A percentile compares a stretch with the other conserved stretches of the same genome.
phyloP scores from a whole-genome alignment of 2,888 invertebrate genomes.

The Synergus gifuensis region DNA sequence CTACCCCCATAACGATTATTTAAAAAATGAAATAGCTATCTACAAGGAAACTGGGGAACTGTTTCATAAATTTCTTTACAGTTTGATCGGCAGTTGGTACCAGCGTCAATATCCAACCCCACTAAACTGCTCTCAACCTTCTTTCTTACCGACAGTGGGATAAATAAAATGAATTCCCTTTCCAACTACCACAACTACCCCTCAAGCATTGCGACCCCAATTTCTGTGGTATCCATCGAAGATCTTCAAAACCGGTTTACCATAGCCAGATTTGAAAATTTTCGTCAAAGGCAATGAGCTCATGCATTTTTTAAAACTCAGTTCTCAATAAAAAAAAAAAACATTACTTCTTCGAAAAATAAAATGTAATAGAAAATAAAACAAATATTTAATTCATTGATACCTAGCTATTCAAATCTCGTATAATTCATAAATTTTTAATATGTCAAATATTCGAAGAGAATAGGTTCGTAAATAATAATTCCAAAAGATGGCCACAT shows the following conservation, averaged over 20 bases:
- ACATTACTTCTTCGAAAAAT: neutral
- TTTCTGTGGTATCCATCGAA: neutral
- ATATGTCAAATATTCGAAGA: neutral
- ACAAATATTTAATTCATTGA: neutral
- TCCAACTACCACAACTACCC: neutral
- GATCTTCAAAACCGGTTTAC: neutral
- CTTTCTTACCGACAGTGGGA: slow-evolving; percentile 1
- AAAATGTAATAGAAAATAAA: neutral
- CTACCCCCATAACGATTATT: too few relatives aligned
- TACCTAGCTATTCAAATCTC: neutral
- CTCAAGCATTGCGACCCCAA: neutral
- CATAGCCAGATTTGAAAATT: neutral
- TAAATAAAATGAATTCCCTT: neutral
- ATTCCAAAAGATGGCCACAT: slow-evolving; percentile 11
- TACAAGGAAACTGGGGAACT: neutral
- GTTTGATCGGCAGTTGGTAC: neutral
- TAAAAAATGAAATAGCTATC: too few relatives aligned
- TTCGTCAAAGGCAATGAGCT: neutral
- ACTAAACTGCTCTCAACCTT: neutral
- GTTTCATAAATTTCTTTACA: neutral
- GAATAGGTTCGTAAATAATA: neutral
- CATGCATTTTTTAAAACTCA: neutral
- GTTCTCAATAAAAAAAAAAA: neutral
- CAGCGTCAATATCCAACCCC: neutral
- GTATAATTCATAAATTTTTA: neutral